Evolutionary conservation across 1,140 invertebrate species (phyloP).

Genomic region (Muscidifurax raptorellus): DNA sequence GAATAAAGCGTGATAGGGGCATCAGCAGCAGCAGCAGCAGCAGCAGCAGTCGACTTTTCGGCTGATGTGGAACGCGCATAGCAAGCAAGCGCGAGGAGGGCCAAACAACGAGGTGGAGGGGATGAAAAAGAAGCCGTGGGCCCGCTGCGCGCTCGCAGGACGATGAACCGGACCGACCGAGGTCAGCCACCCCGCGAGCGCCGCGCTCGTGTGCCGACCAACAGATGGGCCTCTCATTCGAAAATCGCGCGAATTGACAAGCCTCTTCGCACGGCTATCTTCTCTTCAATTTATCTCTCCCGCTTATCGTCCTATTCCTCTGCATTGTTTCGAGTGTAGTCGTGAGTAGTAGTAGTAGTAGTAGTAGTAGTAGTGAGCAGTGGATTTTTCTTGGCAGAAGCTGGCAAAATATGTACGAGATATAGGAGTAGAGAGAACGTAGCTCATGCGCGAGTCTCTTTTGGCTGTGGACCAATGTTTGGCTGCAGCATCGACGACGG

Average conservation of each 20-base stretch:
- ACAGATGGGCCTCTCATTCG: conserved; percentile 54
- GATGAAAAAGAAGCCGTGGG: conserved; percentile 59
- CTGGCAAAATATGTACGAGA: conserved; percentile 4
- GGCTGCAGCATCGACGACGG: background rate
- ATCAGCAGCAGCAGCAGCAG: background rate
- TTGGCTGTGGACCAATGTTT: conserved; percentile 51
- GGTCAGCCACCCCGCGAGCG: conserved; percentile 73
- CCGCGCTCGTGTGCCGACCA: conserved; percentile 53
- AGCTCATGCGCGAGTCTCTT: conserved; percentile 19
- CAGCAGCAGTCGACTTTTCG: background rate
- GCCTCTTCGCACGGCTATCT: background rate
- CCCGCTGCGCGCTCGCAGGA: conserved; percentile 59
- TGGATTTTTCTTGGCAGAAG: conserved; percentile 12
- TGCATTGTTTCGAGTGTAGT: too few relatives aligned
- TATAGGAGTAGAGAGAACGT: background rate
- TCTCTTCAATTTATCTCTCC: conserved; percentile 5
- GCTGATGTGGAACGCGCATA: conserved; percentile 33
- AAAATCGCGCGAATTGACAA: background rate
- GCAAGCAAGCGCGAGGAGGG: conserved; percentile 64
- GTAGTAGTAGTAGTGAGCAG: too few relatives aligned
- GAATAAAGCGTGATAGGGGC: conserved; percentile 15
- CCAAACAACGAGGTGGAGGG: conserved; percentile 53
- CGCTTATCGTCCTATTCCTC: background rate
- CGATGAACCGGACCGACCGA: conserved; percentile 71
- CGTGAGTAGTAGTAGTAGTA: too few relatives aligned